Conservation (phyloP, 2,797 vertebrate species). For the Acanthornis magna region DNA sequence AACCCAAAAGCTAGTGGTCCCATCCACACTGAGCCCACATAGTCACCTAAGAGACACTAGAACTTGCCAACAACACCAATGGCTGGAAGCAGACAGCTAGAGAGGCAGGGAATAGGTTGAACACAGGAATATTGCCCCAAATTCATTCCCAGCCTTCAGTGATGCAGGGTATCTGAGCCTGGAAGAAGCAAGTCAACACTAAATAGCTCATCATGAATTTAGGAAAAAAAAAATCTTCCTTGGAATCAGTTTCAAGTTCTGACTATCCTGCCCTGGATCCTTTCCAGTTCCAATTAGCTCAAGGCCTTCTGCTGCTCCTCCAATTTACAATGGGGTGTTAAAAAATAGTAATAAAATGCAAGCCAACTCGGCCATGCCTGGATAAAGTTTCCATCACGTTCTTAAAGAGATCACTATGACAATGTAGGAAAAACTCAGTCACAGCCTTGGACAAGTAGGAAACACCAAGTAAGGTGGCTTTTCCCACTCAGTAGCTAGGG, state of each 20-base stretch:
- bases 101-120: neutral
- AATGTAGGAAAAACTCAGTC: conserved; percentile 21
- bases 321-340: neutral
- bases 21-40: neutral
- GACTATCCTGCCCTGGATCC: neutral
- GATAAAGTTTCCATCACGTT: neutral
- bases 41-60: neutral
- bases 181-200: neutral
- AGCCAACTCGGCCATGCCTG: neutral
- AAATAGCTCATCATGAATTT: neutral
- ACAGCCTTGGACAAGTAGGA: conserved; percentile 9
- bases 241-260: neutral
- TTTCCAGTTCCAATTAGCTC: neutral
- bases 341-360: neutral
- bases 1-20: neutral
- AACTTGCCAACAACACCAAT: neutral
- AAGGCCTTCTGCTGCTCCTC: neutral
- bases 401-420: neutral
- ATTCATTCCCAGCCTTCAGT: neutral
- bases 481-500: conserved; percentile 13
- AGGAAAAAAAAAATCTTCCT: neutral
- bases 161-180: accelerated
- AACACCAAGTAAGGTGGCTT: conserved; percentile 2
- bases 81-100: neutral
- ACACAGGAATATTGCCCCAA: neutral